These are phyloP conservation scores for Nemoura dubitans DNA, from an alignment of 2,888 invertebrate species.

Conservation along the genomic window DNA sequence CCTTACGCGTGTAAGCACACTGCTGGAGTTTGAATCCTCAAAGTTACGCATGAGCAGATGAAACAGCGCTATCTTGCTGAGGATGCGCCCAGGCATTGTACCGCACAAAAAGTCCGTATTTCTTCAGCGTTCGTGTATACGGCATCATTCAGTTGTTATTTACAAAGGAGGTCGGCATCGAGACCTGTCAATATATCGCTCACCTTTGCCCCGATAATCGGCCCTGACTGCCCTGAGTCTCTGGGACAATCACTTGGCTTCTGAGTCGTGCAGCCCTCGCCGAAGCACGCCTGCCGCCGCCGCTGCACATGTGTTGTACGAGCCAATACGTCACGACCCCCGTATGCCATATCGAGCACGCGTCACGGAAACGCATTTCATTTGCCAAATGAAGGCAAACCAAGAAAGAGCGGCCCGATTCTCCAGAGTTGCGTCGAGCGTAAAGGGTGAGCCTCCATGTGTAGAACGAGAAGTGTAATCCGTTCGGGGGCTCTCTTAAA, in stretches of 20 bases:
- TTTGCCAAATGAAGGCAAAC: background rate
- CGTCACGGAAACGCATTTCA: background rate
- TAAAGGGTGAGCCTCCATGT: background rate
- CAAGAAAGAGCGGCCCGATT: background rate
- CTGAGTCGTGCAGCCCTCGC: background rate
- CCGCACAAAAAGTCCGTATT: background rate
- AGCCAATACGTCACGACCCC: conserved; percentile 31
- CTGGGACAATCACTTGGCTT: conserved; percentile 14
- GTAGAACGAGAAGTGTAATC: background rate
- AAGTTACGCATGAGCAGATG: too few relatives aligned
- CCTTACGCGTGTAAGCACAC: background rate
- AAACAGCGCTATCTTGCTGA: background rate
- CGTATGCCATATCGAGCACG: background rate
- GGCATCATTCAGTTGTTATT: background rate
- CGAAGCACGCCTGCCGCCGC: background rate
- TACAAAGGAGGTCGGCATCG: background rate
- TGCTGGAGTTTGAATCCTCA: background rate
- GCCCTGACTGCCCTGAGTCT: too few relatives aligned
- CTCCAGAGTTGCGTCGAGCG: background rate
- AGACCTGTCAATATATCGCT: conserved; percentile 27
- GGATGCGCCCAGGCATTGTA: background rate
- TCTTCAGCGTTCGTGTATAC: background rate
- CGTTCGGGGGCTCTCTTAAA: background rate
- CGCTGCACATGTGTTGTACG: background rate
- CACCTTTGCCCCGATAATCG: conserved; percentile 31